Conservation (phyloP, 2,797 vertebrate species). For the Anguilla marmorata region DNA sequence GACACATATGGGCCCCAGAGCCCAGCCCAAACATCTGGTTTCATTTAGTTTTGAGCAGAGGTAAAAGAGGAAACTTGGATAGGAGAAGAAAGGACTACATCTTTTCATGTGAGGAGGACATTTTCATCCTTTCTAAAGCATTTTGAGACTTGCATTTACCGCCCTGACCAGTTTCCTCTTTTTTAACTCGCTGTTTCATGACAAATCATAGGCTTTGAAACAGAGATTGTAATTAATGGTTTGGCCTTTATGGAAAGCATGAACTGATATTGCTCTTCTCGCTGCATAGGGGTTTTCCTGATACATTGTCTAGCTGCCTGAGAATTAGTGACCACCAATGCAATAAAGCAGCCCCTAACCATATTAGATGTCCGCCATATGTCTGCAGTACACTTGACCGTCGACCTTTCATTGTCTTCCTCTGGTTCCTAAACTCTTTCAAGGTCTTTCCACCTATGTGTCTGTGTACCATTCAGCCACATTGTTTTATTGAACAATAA, state of each 20-base stretch:
- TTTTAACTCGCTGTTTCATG: conserved; percentile 18
- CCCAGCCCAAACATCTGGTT: conserved; percentile 68
- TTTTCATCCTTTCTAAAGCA: conserved; percentile 39
- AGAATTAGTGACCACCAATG: neutral
- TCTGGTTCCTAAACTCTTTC: neutral
- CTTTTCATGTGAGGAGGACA: conserved; percentile 55
- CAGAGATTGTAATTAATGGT: neutral
- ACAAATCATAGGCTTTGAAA: conserved; percentile 5
- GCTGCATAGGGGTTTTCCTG: neutral
- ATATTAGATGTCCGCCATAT: neutral
- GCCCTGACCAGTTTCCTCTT: conserved; percentile 43
- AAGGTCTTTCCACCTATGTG: neutral
- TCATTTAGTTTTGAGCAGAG: conserved; percentile 71
- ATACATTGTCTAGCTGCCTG: neutral
- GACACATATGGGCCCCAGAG: conserved; percentile 61
- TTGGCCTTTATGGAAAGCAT: neutral
- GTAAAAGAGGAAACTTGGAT: conserved; percentile 70
- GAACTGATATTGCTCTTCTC: neutral
- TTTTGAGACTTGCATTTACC: conserved; percentile 52
- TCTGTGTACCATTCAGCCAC: neutral
- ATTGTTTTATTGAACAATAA: neutral
- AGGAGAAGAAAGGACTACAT: conserved; percentile 57
- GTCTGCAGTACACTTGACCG: neutral
- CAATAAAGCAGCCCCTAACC: neutral
- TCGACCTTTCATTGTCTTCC: neutral